Evolutionary conservation across 2,888 invertebrate species (phyloP), one percentile per base, ranked within the genome.

Genomic region (Trachelus tabidus): DNA sequence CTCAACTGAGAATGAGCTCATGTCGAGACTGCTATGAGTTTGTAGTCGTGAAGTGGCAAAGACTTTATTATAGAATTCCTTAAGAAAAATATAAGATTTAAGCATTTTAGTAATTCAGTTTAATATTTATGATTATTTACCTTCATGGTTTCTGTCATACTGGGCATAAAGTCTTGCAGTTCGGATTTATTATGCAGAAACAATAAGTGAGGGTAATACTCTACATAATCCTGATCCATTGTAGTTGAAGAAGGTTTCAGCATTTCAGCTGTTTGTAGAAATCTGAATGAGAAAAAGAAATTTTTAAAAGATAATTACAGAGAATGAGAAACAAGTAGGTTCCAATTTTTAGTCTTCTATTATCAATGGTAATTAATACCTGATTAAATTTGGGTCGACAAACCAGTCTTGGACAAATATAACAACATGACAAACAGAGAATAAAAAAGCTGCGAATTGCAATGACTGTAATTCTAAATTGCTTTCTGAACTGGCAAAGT

Each of bases 371-470:
- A 69, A 73, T 77, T 9, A 30, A 68, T 91, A 95, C 94, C 97
- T 96, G 81, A 96, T 90, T 86, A 96, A 93, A 91, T 97, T 97
- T 79, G 97, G 95, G 92, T 97, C 97, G 4, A 96, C 93, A 88
- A 96, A 96, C 95, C 97, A 98, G 90, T 98, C 98, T 88, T 98
- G 96, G 0, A 97, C 96, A 68, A 98, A 94, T 78, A 99, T 93
- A 11, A 99, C 93, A 1, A 98, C 95, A 91, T 99, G 98, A 86
- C 98, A 98, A 68, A 98, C 95, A 3, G 97, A 96, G 92, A 98
- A 94, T 76, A 98, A 91, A 89, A 97, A 97, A 0, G 97, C 95
- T 23, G 97, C 94, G 80, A 97, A 93, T 89, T 98, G 96, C 73
- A 98, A 92, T 68, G 96, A 96, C 84, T 95, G 94, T 75, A 96